phyloP scores from a whole-genome alignment of 2,797 vertebrate genomes.

The Notolabrus celidotus region DNA sequence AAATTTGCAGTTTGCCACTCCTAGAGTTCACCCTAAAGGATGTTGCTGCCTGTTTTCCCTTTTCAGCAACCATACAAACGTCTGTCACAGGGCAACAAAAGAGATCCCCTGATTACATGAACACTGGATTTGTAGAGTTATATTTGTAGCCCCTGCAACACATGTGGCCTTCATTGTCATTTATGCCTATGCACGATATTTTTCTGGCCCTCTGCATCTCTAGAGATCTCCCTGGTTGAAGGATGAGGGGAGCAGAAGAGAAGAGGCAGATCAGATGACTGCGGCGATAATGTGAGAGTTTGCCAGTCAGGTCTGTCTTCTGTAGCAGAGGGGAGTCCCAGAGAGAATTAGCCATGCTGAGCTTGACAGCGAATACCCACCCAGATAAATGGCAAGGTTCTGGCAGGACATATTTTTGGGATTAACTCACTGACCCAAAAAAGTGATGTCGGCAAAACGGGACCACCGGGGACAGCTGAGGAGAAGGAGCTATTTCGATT shows the following conservation, averaged over 20 bases:
- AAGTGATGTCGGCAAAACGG: conserved; percentile 79
- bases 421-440: conserved; percentile 87
- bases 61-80: neutral
- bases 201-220: conserved; percentile 29
- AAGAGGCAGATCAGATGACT: conserved; percentile 70
- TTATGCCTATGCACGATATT: conserved; percentile 17
- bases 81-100: conserved; percentile 30
- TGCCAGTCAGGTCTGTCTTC: conserved; percentile 78
- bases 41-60: neutral
- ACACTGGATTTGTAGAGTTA: conserved; percentile 31
- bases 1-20: neutral
- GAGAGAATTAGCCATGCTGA: conserved; percentile 80
- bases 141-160: conserved; percentile 23
- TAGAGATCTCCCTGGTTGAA: conserved; percentile 48
- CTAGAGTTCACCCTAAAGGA: neutral
- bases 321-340: conserved; percentile 72
- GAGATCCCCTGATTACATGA: conserved; percentile 23
- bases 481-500: conserved; percentile 67
- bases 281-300: conserved; percentile 80
- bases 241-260: conserved; percentile 52
- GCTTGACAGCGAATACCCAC: conserved; percentile 82
- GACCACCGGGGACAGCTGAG: conserved; percentile 71
- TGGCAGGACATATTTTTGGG: conserved; percentile 85
- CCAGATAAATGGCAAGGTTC: conserved; percentile 81
- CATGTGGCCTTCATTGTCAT: conserved; percentile 25